Evolutionary conservation across 2,797 vertebrate genomes (phyloP).

Genomic region (Prunella strophiata): DNA sequence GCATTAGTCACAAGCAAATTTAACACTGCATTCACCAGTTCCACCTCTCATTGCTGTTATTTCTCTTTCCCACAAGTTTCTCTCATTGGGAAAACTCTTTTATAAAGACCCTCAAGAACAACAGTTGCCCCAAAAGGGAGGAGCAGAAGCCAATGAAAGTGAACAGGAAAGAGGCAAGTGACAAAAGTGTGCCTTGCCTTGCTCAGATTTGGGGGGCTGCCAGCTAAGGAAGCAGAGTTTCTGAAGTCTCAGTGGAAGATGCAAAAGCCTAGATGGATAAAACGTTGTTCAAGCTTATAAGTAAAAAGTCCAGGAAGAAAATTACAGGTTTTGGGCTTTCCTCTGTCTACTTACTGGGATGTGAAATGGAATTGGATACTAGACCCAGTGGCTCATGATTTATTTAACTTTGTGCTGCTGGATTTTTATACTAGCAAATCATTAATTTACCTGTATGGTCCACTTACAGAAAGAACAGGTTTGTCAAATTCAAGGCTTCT

Average conservation of each 20-base stretch:
- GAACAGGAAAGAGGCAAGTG: neutral
- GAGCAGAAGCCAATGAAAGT: neutral
- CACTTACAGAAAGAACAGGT: neutral
- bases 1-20: neutral
- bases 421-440: neutral
- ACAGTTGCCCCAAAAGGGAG: neutral
- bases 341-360: neutral
- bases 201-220: neutral
- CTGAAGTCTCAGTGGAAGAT: neutral
- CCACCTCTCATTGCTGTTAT: neutral
- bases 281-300: neutral
- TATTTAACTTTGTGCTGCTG: neutral
- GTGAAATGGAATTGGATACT: neutral
- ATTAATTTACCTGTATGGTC: neutral
- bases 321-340: neutral
- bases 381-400: neutral
- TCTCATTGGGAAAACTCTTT: neutral
- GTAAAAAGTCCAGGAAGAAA: neutral
- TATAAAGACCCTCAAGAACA: neutral
- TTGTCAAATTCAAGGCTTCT: neutral
- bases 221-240: neutral
- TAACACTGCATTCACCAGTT: neutral
- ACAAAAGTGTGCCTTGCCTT: neutral
- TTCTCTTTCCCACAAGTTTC: neutral
- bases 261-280: neutral